Conservation (phyloP, 2,113 vertebrate species). For the Platichthys stellatus region DNA sequence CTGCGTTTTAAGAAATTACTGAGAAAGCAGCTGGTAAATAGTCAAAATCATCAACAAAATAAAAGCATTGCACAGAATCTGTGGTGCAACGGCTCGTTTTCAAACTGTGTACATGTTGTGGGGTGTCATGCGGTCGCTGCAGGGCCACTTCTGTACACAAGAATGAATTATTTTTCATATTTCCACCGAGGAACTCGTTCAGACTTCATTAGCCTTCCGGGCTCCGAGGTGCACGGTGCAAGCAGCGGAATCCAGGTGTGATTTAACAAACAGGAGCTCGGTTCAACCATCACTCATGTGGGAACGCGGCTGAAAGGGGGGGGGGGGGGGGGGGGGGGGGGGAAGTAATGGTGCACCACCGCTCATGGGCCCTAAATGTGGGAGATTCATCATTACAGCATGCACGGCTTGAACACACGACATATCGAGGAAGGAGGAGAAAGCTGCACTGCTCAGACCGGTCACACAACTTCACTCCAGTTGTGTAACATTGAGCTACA, state of each 20-base stretch:
- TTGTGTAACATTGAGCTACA: neutral
- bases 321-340: neutral
- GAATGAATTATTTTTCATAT: constrained; percentile 24
- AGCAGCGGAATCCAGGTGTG: constrained; percentile 45
- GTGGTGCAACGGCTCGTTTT: constrained; percentile 4
- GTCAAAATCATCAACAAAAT: constrained; percentile 37
- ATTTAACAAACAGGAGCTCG: constrained; percentile 49
- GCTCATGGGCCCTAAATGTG: constrained; percentile 31
- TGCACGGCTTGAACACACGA: constrained; percentile 14
- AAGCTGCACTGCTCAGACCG: neutral
- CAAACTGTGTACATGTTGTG: neutral
- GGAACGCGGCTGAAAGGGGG: neutral
- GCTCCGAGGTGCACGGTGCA: constrained; percentile 28
- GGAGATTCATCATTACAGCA: constrained; percentile 47
- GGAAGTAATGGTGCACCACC: constrained; percentile 14
- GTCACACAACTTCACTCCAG: neutral
- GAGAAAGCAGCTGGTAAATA: constrained; percentile 59
- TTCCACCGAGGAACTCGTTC: constrained; percentile 36
- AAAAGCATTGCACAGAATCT: constrained; percentile 2
- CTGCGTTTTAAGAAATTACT: constrained; percentile 39
- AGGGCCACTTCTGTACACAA: constrained; percentile 17
- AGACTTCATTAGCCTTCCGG: constrained; percentile 57
- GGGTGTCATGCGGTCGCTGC: constrained; percentile 6
- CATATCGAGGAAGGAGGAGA: neutral
- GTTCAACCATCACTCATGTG: constrained; percentile 54